Base-by-base conservation (phyloP, 2,888 invertebrate species). In the Yponomeuta plumbellus region DNA sequence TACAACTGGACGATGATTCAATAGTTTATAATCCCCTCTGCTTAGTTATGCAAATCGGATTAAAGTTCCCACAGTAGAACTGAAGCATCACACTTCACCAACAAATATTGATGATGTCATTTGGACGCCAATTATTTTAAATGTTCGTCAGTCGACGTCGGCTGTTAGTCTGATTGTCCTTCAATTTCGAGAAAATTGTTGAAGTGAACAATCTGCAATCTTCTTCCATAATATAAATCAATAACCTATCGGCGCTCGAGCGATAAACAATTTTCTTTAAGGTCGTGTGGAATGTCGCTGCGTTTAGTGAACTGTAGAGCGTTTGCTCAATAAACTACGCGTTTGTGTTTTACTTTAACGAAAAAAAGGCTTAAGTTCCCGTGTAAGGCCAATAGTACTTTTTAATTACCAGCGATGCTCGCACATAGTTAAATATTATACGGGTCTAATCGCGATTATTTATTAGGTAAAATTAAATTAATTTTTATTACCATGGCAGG, bases 31-130 rank as follows among this genome's bases (percentile, higher is more conserved):
- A 83, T 83, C 80, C 76, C 75, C 76, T 22, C 23, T 59, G 78
- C 74, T 76, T 78, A 74, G 71, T 73, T 78, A 81, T 80, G 79
- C 77, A 80, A 80, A 81, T 81, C 70, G 73, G 73, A 70, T 77
- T 78, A 75, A 76, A 79, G 76, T 79, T 78, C 76, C 76, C 76
- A 72, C 71, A 75, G 79, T 57, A 73, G 70, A 74, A 72, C 69
- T 68, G 69, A 69, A 68, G 68, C 68, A 74, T 78, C 76, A 79
- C 76, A 78, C 78, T 74, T 77, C 76, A 79, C 69, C 66, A 73
- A 64, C 69, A 67, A 73, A 26, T 62, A 63, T 44, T 74, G 72
- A 76, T 83, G 81, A 81, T 76, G 75, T 80, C 81, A 82, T 77
- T 74, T 73, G 72, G 72, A 75, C 70, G 73, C 72, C 76, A 79